Evolutionary conservation across 2,797 vertebrate genomes (phyloP).

Genomic region (Macroramphosus scolopax): DNA sequence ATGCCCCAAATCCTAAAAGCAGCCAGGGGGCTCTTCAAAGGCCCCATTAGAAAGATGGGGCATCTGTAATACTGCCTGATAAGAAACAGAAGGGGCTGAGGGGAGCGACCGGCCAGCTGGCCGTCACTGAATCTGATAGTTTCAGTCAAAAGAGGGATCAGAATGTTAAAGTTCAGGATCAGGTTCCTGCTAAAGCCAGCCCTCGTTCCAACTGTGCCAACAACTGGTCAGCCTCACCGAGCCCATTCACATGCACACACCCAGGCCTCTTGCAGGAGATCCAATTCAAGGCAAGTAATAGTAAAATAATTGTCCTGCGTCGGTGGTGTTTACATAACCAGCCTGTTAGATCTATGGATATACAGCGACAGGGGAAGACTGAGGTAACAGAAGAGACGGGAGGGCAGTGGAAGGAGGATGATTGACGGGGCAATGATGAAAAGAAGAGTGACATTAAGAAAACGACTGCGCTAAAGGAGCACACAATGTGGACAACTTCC

Average conservation of each 20-base stretch:
- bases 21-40: conserved; percentile 56
- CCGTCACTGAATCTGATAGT: conserved; percentile 55
- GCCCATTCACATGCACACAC: conserved; percentile 6
- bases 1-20: conserved; percentile 62
- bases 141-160: conserved; percentile 54
- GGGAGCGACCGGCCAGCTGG: conserved; percentile 48
- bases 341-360: no score
- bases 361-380: no score
- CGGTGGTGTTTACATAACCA: no score
- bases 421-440: no score
- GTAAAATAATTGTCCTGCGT: no score
- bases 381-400: no score
- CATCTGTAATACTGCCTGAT: conserved; percentile 55
- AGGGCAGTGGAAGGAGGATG: no score
- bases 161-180: conserved; percentile 59
- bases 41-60: conserved; percentile 50
- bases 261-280: conserved; percentile 16
- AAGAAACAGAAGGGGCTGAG: conserved; percentile 40
- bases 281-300: conserved; percentile 27
- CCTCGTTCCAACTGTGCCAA: conserved; percentile 14
- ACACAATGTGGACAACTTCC: no score
- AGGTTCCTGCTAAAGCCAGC: conserved; percentile 39
- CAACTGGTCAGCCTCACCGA: conserved; percentile 15
- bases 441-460: no score
- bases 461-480: no score